Evolutionary conservation across 2,113 vertebrate genomes (phyloP).

Genomic region (Antennarius striatus): DNA sequence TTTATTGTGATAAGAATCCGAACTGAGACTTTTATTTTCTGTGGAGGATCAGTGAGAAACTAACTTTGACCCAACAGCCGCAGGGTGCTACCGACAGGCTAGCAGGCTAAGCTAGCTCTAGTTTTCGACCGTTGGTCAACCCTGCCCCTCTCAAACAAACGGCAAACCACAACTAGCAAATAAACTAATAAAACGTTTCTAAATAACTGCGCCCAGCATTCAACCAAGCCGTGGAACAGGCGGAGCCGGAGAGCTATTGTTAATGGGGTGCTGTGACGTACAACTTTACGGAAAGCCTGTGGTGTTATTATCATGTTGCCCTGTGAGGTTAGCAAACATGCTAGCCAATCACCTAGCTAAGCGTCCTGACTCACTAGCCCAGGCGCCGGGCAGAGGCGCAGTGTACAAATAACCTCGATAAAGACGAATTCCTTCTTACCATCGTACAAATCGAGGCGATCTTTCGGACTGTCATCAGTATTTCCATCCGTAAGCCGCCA

Average conservation of each 20-base stretch:
- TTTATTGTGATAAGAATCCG: no score
- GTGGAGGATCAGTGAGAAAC: background rate
- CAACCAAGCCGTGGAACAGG: accelerated
- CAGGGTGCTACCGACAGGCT: background rate
- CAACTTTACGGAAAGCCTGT: slow-evolving; percentile 54
- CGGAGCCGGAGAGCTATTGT: background rate
- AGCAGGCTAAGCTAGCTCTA: slow-evolving; percentile 52
- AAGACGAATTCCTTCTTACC: slow-evolving; percentile 70
- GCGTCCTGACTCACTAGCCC: slow-evolving; percentile 24
- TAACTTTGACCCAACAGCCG: slow-evolving; percentile 28
- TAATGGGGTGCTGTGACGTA: background rate
- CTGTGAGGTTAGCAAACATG: slow-evolving; percentile 45
- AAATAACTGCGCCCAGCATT: accelerated
- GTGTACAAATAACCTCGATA: background rate
- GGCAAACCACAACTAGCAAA: background rate
- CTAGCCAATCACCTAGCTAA: slow-evolving; percentile 45
- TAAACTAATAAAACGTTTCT: background rate
- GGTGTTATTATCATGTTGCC: slow-evolving; percentile 37
- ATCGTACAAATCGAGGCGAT: slow-evolving; percentile 97
- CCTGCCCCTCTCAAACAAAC: slow-evolving; percentile 43
- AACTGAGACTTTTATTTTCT: no score
- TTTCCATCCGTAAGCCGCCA: slow-evolving; percentile 88
- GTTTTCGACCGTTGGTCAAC: slow-evolving; percentile 24
- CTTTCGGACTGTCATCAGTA: slow-evolving; percentile 95
- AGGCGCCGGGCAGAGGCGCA: slow-evolving; percentile 6